Evolutionary conservation across 2,888 invertebrate species (phyloP).

Genomic region (Eutolmus rufibarbis): DNA sequence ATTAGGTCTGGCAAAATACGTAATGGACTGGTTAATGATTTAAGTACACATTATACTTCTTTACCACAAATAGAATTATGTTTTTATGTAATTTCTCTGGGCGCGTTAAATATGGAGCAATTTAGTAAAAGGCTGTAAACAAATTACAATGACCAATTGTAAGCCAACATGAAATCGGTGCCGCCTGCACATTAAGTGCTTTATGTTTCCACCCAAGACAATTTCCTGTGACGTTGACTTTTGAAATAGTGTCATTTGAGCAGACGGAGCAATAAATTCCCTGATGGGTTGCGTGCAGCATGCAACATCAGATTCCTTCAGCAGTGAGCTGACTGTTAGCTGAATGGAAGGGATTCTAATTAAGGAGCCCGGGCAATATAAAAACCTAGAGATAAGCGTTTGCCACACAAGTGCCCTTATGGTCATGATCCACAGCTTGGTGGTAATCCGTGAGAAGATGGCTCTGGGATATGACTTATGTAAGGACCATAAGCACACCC

Average conservation of each 20-base stretch:
- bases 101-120: background rate
- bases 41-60: background rate
- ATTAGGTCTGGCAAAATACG: background rate
- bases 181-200: background rate
- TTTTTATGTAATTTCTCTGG: background rate
- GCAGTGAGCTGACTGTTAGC: background rate
- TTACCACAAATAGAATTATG: background rate
- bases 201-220: background rate
- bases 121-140: background rate
- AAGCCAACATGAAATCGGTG: background rate
- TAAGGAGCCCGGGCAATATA: background rate
- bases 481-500: background rate
- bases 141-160: background rate
- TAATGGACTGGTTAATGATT: background rate
- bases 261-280: background rate
- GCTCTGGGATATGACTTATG: background rate
- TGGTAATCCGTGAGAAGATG: background rate
- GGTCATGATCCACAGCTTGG: background rate
- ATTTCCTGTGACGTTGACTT: background rate
- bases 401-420: conserved; percentile 4
- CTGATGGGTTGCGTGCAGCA: conserved; percentile 22
- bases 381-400: conserved; percentile 5
- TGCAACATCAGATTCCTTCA: background rate
- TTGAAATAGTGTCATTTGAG: conserved; percentile 12
- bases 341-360: background rate